Conservation (phyloP, 2,797 vertebrate species). For the Amblyraja radiata region DNA sequence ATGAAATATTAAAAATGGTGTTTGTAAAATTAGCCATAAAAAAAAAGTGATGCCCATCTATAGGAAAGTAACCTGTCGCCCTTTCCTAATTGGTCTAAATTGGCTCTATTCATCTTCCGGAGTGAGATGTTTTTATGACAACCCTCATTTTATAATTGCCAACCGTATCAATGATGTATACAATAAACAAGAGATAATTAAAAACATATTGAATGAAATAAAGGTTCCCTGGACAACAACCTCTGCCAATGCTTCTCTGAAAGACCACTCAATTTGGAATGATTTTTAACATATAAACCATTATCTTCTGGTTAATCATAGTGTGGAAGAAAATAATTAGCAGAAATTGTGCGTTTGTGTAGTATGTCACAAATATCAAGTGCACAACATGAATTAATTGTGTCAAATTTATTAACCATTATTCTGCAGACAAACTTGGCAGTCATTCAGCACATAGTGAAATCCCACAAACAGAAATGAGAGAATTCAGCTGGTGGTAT, state of each 20-base stretch:
- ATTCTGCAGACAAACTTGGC: not conserved
- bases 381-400: not conserved
- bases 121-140: not conserved
- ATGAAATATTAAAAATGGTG: not conserved
- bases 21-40: not conserved
- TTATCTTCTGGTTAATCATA: not conserved
- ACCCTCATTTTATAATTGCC: not conserved
- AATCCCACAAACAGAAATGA: not conserved
- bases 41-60: not conserved
- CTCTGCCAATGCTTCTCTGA: not conserved
- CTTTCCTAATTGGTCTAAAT: not conserved
- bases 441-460: not conserved
- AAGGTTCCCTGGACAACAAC: not conserved
- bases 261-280: not conserved
- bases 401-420: not conserved
- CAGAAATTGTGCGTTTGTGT: not conserved
- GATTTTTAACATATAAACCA: not conserved
- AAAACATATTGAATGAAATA: not conserved
- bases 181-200: not conserved
- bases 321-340: not conserved
- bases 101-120: not conserved
- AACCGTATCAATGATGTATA: not conserved
- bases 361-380: not conserved
- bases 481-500: not conserved
- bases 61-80: not conserved